Evolutionary conservation across 37 sponge, comb jelly and placozoan genomes (phyloP).

Genomic region (Halichondria panicea): DNA sequence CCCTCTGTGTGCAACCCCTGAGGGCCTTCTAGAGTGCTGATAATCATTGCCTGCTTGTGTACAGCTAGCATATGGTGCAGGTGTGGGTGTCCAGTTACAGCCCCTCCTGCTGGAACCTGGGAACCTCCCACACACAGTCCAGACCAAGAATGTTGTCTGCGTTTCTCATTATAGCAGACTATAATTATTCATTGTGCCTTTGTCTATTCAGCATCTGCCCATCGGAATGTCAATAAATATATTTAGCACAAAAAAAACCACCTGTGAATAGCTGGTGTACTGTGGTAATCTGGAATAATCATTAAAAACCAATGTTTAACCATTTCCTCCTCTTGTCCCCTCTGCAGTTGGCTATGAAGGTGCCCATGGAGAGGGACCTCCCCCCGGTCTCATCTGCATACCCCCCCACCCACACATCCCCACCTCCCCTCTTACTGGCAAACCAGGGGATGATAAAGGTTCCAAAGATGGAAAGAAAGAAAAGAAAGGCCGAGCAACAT

Average conservation of each 20-base stretch:
- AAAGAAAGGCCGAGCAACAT: slow-evolving; percentile 77
- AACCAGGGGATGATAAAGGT: neutral
- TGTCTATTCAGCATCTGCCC: no score
- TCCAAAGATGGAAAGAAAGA: slow-evolving; percentile 44
- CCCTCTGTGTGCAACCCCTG: no score
- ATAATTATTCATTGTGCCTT: no score
- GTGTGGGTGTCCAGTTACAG: no score
- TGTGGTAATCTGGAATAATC: neutral
- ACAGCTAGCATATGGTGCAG: no score
- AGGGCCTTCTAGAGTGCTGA: no score
- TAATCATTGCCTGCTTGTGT: no score
- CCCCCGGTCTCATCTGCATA: slow-evolving; percentile 54
- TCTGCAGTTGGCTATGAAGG: slow-evolving; percentile 64
- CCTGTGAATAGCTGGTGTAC: neutral
- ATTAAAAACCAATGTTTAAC: neutral
- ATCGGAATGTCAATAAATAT: no score
- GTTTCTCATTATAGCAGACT: no score
- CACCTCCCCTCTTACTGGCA: neutral
- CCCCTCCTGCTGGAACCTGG: neutral
- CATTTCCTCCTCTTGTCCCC: neutral
- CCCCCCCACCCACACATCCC: neutral
- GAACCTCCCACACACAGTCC: neutral
- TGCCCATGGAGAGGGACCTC: no score
- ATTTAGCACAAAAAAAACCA: no score
- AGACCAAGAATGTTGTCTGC: no score